These are phyloP conservation scores for Leptodactylus fuscus DNA, from an alignment of 2,113 vertebrate genomes.

Conservation along the genomic window DNA sequence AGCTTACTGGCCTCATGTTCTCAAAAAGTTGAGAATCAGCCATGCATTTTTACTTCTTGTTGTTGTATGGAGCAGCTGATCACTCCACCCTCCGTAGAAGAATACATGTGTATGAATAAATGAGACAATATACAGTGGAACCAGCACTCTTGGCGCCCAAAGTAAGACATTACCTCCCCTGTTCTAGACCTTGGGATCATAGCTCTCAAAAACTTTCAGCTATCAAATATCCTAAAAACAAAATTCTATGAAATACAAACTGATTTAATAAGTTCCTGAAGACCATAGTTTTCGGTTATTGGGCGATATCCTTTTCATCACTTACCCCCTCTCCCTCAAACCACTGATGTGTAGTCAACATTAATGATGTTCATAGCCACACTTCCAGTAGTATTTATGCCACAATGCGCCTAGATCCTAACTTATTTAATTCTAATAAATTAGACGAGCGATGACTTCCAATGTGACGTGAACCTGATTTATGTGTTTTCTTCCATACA, in stretches of 20 bases:
- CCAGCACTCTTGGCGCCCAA: not conserved
- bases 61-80: not conserved
- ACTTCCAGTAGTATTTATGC: conserved; percentile 51
- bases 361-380: conserved; percentile 30
- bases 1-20: not conserved
- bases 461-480: conserved; percentile 47
- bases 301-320: not conserved
- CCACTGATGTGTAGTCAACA: conserved; percentile 24
- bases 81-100: not conserved
- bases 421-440: conserved; percentile 60
- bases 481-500: conserved; percentile 52
- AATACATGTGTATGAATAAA: not conserved
- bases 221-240: not conserved
- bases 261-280: not conserved
- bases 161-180: not conserved
- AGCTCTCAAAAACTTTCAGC: not conserved
- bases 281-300: not conserved
- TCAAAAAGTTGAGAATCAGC: not conserved
- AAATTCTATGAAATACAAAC: not conserved
- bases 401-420: conserved; percentile 47
- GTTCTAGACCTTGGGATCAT: not conserved
- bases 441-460: conserved; percentile 42
- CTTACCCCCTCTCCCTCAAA: not conserved
- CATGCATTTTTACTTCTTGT: too few relatives aligned
- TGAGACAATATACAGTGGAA: not conserved